Base-by-base conservation (phyloP, 35 echinoderm and acorn worm genomes). In the Apostichopus californicus region DNA sequence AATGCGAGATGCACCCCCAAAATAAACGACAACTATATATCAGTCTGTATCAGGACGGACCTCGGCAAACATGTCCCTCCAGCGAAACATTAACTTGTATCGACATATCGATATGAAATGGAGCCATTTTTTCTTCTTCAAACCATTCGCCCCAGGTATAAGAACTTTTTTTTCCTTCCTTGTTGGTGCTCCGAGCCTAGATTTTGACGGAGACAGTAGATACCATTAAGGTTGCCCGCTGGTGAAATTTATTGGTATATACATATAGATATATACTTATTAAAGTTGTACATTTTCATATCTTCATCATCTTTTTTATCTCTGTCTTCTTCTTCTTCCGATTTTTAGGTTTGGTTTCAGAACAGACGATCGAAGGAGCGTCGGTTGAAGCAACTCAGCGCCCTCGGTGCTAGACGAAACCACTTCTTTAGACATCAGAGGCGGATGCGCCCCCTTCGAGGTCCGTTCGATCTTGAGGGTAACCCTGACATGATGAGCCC, bases 401-500 rank as follows among this genome's bases (percentile, higher is more conserved):
- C 97, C 9, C 79, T 99, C 57, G 97, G 97, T 34, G 97, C 97
- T 20, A 94, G 97, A 26, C 92, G 97, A 17, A 95, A 99, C 78
- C 97, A 96, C 57, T 99, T 95, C 90, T 99, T 99, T 70, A 91
- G 97, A 70, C 96, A 99, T 86, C 95, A 95, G 80, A 55, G 97
- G 91, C 87, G 97, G 58, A 96, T 99, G 92, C 95, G 97, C n/a
- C 95, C 95, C 58, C 83, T 99, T 10, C 68, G 97, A 77, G 97
- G 97, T 5, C 97, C 97, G 7, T 99, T 94, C 88, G 97, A 99
- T 68, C 89, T 99, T 59, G 97, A 99, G 71, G 96, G 95, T 56
- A 96, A 92, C 78, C 95, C 97, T 7, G 97, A 99, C 73, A 94
- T 99, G 91, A 99, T 99, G 97, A 97, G 95, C 63, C 95, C 95